Evolutionary conservation across 2,888 invertebrate species (phyloP), one percentile per base, ranked within the genome.

Genomic region (Dione vanillae): DNA sequence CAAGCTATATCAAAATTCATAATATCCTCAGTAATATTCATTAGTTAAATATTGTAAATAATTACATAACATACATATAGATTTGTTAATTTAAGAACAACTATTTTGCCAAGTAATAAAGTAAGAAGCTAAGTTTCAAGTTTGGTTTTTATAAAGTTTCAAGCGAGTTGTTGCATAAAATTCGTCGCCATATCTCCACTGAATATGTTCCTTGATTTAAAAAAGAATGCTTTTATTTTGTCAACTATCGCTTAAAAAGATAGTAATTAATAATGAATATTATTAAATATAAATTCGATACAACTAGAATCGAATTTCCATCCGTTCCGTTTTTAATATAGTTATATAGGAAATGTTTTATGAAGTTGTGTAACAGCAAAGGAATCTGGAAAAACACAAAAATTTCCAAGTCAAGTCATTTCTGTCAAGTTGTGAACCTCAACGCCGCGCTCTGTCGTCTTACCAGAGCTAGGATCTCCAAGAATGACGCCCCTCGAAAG

Each of bases 151-250:
- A 67, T 67, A 67, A 69, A 72, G 72, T 72, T 70, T 64, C 51
- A 19, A 70, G 59, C 40, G 61, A 72, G 69, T 69, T 69, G 66
- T 47, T 62, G 49, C 62, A 72, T 72, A 72, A 72, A 72, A 70
- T 72, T 64, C 56, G 40, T 65, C 40, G 67, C 72, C 70, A 65
- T 58, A 67, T 65, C 65, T 10, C 62, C 41, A 7, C 66, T 47
- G 58, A 20, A 70, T 64, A 43, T 70, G 56, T 65, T 70, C 59
- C 59, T 70, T 67, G 64, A 65, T 72, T 65, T 62, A n/a, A n/a
- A n/a, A n/a, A n/a, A n/a, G n/a, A n/a, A n/a, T n/a, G n/a, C n/a
- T n/a, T n/a, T n/a, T 70, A 45, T 69, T 69, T 62, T 61, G 9
- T 41, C 43, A 67, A 69, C 37, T 69, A 54, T 20, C n/a, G 54